These are phyloP conservation scores for Isotomurus palustris DNA, from an alignment of 2,888 invertebrate genomes.

Conservation along the genomic window DNA sequence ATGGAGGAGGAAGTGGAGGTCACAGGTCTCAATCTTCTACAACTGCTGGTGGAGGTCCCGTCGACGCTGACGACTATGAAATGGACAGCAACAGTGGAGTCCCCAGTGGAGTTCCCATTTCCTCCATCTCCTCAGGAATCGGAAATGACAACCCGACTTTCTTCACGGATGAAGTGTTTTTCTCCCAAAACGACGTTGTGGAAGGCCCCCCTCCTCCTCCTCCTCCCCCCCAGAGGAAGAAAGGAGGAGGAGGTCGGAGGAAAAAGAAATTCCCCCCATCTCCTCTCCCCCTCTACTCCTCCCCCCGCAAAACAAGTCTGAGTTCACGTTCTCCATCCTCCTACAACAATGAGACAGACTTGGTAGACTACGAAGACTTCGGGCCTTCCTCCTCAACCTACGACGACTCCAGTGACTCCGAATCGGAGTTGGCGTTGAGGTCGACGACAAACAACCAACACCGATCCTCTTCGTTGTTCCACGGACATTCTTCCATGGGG, in stretches of 20 bases:
- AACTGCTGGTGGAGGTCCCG: no score
- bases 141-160: no score
- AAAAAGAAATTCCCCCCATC: background rate
- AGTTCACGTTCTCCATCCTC: background rate
- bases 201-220: no score
- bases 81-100: no score
- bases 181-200: no score
- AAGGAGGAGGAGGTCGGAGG: no score
- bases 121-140: no score
- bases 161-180: no score
- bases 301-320: background rate
- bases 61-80: no score
- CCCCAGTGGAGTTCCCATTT: no score
- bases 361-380: constrained; percentile 4
- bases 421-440: background rate
- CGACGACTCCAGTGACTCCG: background rate
- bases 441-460: background rate
- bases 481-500: constrained; percentile 1
- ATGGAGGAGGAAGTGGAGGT: background rate
- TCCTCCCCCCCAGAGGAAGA: no score
- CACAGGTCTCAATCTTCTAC: background rate
- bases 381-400: background rate
- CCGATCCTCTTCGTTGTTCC: background rate
- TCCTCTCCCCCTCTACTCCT: background rate
- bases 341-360: background rate